These are phyloP conservation scores for Bursaphelenchus okinawaensis DNA, from an alignment of 2,888 invertebrate genomes.

Conservation along the genomic window DNA sequence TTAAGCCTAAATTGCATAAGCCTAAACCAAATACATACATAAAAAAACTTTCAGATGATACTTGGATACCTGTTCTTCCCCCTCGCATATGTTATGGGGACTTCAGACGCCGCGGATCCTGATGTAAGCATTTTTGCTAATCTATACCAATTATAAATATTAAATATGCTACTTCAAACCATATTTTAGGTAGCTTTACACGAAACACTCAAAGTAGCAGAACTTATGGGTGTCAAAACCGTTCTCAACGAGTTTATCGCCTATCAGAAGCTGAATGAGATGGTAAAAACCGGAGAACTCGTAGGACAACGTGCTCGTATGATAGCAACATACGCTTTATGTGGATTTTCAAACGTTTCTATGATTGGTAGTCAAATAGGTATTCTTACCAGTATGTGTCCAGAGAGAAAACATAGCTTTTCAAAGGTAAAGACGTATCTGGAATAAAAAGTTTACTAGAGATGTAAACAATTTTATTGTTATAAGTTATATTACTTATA, in stretches of 20 bases:
- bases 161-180: not conserved
- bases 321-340: constrained; percentile 59
- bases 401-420: constrained; percentile 30
- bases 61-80: constrained; percentile 43
- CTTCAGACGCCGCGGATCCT: constrained; percentile 34
- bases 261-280: constrained; percentile 35
- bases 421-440: constrained; percentile 37
- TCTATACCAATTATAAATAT: not conserved
- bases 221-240: constrained; percentile 52
- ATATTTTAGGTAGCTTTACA: constrained; percentile 22
- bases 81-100: constrained; percentile 46
- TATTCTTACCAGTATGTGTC: constrained; percentile 34
- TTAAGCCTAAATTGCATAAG: no score
- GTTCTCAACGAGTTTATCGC: constrained; percentile 53
- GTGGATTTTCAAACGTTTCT: constrained; percentile 61
- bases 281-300: constrained; percentile 22
- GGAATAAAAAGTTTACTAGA: not conserved
- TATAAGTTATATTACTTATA: no score
- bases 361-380: constrained; percentile 60
- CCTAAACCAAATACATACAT: no score
- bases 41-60: constrained; percentile 31
- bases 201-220: constrained; percentile 39
- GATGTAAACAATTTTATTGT: no score
- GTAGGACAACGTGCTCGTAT: constrained; percentile 36
- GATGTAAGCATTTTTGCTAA: constrained; percentile 11